phyloP scores from a whole-genome alignment of 2,888 invertebrate genomes.

The Agonopterix alstromeriana region DNA sequence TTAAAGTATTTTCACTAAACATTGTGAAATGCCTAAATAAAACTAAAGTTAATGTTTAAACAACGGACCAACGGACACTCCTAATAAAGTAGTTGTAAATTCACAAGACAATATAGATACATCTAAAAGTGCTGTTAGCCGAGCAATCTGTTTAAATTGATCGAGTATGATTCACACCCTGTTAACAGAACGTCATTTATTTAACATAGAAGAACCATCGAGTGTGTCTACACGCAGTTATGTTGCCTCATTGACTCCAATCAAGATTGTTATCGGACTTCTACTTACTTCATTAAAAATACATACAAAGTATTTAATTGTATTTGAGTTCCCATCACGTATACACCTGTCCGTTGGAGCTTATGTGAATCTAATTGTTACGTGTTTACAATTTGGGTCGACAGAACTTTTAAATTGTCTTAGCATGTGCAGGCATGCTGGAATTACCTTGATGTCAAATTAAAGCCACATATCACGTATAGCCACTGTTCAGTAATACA shows the following conservation, averaged over 20 bases:
- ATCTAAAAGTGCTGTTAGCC: too few relatives aligned
- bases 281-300: conserved; percentile 31
- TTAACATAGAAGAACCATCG: conserved; percentile 13
- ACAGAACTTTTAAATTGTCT: too few relatives aligned
- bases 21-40: too few relatives aligned
- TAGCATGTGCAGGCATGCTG: too few relatives aligned
- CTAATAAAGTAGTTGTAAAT: too few relatives aligned
- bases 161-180: conserved; percentile 11
- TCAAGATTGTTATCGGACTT: conserved; percentile 27
- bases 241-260: conserved; percentile 22
- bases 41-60: too few relatives aligned
- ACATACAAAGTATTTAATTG: conserved; percentile 29
- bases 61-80: too few relatives aligned
- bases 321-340: conserved; percentile 37
- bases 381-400: conserved; percentile 11
- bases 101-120: too few relatives aligned
- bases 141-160: neutral
- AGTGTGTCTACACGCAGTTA: conserved; percentile 13
- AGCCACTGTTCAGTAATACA: conserved; percentile 18
- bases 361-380: conserved; percentile 48
- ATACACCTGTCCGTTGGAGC: conserved; percentile 13
- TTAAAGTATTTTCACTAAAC: too few relatives aligned
- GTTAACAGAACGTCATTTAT: conserved; percentile 10
- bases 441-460: conserved; percentile 29
- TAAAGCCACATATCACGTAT: conserved; percentile 43